phyloP scores from a whole-genome alignment of 1,140 invertebrate species.

The Orchesella cincta region DNA sequence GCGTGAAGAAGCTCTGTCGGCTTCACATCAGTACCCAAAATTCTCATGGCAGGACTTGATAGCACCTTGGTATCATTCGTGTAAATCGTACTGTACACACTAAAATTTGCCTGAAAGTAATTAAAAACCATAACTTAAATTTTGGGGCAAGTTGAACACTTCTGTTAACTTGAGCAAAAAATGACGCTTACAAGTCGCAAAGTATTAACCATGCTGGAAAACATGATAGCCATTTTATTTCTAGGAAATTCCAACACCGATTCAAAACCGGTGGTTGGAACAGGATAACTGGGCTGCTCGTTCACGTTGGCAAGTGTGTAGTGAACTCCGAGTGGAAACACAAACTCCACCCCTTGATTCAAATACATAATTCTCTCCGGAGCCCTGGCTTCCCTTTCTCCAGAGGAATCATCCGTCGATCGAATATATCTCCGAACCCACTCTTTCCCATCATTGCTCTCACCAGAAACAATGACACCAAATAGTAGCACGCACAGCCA shows the following conservation, averaged over 20 bases:
- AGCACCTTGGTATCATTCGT: not conserved
- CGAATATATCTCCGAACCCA: conserved; percentile 12
- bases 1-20: not conserved
- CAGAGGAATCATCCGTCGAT: not conserved
- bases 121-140: not conserved
- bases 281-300: conserved; percentile 21
- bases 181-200: conserved; percentile 25
- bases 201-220: conserved; percentile 40
- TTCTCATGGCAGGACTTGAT: conserved; percentile 20
- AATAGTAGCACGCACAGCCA: too few relatives aligned
- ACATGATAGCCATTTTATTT: conserved; percentile 41
- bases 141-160: not conserved
- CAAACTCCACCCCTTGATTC: conserved; percentile 41
- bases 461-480: not conserved
- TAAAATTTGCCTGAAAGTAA: conserved; percentile 43
- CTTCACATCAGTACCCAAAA: conserved; percentile 36
- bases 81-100: conserved; percentile 35
- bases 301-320: conserved; percentile 39
- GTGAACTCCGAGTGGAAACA: conserved; percentile 41
- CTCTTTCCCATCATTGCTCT: not conserved
- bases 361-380: conserved; percentile 24
- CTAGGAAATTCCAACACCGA: conserved; percentile 36
- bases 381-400: not conserved
- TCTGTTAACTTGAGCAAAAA: not conserved
- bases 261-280: conserved; percentile 35